A percentile compares a stretch with the other conserved stretches of the same genome.
phyloP scores from a whole-genome alignment of 2,113 vertebrate genomes.

The Ia io region DNA sequence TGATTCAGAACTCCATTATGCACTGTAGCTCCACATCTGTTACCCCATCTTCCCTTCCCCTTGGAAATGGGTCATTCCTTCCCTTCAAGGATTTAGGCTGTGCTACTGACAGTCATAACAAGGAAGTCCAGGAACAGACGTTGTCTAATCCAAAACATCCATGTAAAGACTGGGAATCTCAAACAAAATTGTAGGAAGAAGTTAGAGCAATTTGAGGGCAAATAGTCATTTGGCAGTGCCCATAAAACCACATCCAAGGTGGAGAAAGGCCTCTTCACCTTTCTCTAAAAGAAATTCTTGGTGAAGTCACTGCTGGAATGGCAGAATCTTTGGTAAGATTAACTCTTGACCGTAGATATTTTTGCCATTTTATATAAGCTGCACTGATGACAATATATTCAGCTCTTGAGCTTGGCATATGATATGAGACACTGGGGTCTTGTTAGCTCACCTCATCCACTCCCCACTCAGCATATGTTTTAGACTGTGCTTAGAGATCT shows the following conservation, averaged over 20 bases:
- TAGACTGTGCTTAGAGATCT: neutral
- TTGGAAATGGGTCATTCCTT: neutral
- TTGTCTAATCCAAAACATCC: neutral
- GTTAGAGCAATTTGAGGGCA: neutral
- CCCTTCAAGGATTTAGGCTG: neutral
- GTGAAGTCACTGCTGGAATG: neutral
- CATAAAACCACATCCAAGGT: neutral
- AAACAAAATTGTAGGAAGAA: neutral
- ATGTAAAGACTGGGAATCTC: neutral
- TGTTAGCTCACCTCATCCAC: neutral
- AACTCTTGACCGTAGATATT: neutral
- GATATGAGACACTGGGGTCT: neutral
- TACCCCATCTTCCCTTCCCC: neutral
- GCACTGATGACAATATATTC: neutral
- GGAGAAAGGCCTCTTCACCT: accelerated
- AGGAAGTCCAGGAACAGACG: neutral
- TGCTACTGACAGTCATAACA: neutral
- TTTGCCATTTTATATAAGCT: neutral
- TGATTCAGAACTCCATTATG: neutral
- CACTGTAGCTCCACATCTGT: neutral
- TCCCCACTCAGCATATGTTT: accelerated
- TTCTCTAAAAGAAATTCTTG: neutral
- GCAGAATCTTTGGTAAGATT: neutral
- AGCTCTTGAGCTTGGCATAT: neutral
- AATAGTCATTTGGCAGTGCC: neutral